These are phyloP conservation scores for Drymodes brunneopygia DNA, from an alignment of 2,113 vertebrate species.

Conservation along the genomic window DNA sequence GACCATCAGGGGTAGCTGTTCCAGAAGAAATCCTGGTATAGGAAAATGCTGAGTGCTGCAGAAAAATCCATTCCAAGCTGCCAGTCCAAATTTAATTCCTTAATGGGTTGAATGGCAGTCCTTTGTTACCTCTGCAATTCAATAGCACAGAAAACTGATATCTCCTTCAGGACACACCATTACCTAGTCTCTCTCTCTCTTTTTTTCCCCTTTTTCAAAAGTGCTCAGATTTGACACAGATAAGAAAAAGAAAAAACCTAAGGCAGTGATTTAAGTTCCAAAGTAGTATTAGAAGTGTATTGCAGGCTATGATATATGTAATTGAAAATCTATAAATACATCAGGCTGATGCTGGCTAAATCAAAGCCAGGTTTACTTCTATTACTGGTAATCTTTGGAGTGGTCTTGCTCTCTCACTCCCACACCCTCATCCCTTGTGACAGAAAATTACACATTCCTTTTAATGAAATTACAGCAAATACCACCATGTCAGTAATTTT, in stretches of 20 bases:
- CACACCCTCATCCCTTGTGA: neutral
- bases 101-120: neutral
- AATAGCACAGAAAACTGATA: neutral
- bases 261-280: neutral
- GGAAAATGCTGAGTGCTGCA: constrained; percentile 8
- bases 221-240: neutral
- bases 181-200: neutral
- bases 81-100: constrained; percentile 24
- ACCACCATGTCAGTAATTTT: neutral
- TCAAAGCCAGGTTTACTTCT: neutral
- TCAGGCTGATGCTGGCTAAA: neutral
- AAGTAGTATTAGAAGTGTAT: neutral
- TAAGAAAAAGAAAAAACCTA: neutral
- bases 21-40: neutral
- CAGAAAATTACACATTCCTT: neutral
- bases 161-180: neutral
- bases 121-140: neutral
- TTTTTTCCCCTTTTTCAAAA: neutral
- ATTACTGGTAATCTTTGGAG: neutral
- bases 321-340: constrained; percentile 45
- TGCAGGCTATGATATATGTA: neutral
- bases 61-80: neutral
- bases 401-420: neutral
- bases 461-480: neutral
- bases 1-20: neutral